Evolutionary conservation across 1,140 invertebrate genomes (phyloP), one percentile per base, ranked within the genome.

Genomic region (Caenorhabditis remanei): DNA sequence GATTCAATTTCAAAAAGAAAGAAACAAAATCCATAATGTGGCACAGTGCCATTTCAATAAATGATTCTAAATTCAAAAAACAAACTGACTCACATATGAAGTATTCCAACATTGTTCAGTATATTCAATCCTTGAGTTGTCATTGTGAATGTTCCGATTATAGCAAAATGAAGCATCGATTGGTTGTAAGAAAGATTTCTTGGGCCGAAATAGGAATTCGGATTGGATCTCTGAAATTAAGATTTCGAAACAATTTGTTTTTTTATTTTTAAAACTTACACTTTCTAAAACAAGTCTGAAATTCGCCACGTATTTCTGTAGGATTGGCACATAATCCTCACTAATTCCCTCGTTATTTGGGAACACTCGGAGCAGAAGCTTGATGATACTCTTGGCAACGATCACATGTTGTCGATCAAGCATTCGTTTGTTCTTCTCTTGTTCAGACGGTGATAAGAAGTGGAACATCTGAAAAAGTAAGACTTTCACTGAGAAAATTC

Each of bases 11-110:
- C 24, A 13, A 32, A 32, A 43, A 32, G 13, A 14, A 67, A 4
- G 11, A 67, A 11, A 32, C 63, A 43, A 13, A 67, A n/a, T 86
- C 48, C 32, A 40, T 14, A 82, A 24, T 71, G 67, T 61, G 46
- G 41, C 56, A 87, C 24, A 40, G 79, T 83, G 85, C 75, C 85
- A 83, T 87, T 58, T 55, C 43, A 87, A 82, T 87, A 83, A 87
- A 87, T 50, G 24, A 87, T 53, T 58, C 19, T 84, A 79, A 53
- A 58, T 24, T 41, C 8, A 63, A 40, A n/a, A 5, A 21, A 84
- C 32, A 32, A n/a, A n/a, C n/a, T n/a, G n/a, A 32, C 87, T 87
- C 24, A 87, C 87, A 87, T 85, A 11, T 87, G 87, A 9, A 87
- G 43, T n/a, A 87, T 75, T 41, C 83, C 87, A 46, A 24, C 53